These are phyloP conservation scores for Sebastes hubbsi DNA, from an alignment of 2,797 vertebrate species.

Conservation along the genomic window DNA sequence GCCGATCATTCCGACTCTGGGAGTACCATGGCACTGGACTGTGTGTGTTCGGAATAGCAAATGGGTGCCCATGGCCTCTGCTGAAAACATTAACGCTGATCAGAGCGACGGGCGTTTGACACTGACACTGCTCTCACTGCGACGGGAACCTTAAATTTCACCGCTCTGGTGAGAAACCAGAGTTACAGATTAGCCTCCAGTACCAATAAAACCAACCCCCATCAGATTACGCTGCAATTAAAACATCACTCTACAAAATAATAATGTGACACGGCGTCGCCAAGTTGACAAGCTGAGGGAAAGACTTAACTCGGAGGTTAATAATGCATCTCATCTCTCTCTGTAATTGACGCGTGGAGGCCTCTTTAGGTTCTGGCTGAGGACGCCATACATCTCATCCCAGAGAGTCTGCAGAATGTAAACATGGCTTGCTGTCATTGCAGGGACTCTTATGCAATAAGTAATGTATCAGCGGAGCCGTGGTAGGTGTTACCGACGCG, in stretches of 20 bases:
- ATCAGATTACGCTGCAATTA: conserved; percentile 55
- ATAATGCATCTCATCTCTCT: conserved; percentile 43
- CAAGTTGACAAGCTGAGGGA: conserved; percentile 34
- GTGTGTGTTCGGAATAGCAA: conserved; percentile 64
- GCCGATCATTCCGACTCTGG: conserved; percentile 50
- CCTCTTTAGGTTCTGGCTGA: conserved; percentile 29
- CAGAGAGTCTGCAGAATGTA: conserved; percentile 35
- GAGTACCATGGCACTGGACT: conserved; percentile 16
- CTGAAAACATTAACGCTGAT: conserved; percentile 56
- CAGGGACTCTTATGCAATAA: conserved; percentile 35
- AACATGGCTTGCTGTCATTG: conserved; percentile 47
- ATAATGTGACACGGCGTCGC: conserved; percentile 12
- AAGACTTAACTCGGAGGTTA: conserved; percentile 26
- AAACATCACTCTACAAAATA: conserved; percentile 24
- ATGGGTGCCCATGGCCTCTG: conserved; percentile 16
- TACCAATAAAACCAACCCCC: conserved; percentile 20
- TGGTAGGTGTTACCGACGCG: conserved; percentile 1
- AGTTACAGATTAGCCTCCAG: conserved; percentile 33
- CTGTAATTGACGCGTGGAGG: conserved; percentile 34
- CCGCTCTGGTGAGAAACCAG: conserved; percentile 2
- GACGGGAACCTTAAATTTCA: conserved; percentile 14
- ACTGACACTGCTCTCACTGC: conserved; percentile 25
- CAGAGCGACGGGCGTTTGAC: conserved; percentile 21
- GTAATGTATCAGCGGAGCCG: conserved; percentile 24
- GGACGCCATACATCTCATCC: conserved; percentile 16